These are phyloP conservation scores for Paedocypris micromegethes DNA, from an alignment of 2,797 vertebrate genomes.

Conservation along the genomic window DNA sequence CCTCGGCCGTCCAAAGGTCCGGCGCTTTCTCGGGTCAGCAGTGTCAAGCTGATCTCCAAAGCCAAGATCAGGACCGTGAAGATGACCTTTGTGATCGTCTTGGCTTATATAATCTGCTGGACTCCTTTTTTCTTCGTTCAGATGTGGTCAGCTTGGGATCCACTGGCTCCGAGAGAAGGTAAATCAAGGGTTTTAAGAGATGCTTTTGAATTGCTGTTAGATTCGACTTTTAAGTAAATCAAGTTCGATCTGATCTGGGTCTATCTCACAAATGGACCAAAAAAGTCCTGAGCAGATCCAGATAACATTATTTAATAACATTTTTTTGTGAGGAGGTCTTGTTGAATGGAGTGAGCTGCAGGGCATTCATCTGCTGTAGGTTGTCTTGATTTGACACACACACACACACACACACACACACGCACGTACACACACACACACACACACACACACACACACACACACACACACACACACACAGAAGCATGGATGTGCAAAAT, in stretches of 20 bases:
- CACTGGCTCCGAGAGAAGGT: constrained; percentile 89
- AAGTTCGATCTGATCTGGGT: no score
- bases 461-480: no score
- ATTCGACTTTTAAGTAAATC: no score
- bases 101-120: constrained; percentile 95
- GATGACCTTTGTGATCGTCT: constrained; percentile 96
- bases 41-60: constrained; percentile 90
- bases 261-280: no score
- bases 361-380: background rate
- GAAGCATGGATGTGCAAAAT: no score
- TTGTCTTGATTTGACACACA: background rate
- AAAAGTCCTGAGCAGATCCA: constrained; percentile 2
- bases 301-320: constrained; percentile 21
- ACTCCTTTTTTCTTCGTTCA: constrained; percentile 97
- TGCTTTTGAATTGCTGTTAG: no score
- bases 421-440: no score
- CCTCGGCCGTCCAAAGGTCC: constrained; percentile 52
- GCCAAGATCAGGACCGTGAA: constrained; percentile 97
- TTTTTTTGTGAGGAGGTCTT: constrained; percentile 11
- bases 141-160: constrained; percentile 98
- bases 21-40: constrained; percentile 83
- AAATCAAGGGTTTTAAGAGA: constrained; percentile 39
- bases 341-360: background rate
- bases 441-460: no score
- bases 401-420: no score